Evolutionary conservation across 2,113 vertebrate genomes (phyloP), one percentile per base, ranked within the genome.

Genomic region (Colius striatus): DNA sequence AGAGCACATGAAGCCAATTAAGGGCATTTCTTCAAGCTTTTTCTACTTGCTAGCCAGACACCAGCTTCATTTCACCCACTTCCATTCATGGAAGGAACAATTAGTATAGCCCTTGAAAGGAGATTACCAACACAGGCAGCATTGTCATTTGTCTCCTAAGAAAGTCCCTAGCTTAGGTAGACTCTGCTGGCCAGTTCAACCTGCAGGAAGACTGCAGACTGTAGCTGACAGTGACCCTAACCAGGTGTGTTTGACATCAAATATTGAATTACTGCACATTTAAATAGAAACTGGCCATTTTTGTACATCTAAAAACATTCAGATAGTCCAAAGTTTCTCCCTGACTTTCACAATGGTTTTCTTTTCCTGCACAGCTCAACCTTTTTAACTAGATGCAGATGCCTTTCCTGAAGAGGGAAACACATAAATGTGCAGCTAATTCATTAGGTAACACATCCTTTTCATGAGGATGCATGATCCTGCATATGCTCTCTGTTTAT

Each of bases 361-460:
- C 27, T n/a, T 15, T 10, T 10, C 2, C 38, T 92, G 10, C 0
- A 0, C 16, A 32, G 48, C 29, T 63, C 51, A 75, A 36, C 2
- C 47, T 77, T 54, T 50, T 76, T 6, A 76, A 73, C 15, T 10
- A 61, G 8, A 50, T 18, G 23, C 1, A n/a, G 51, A 41, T 5
- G 11, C 22, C 36, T 83, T 65, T 65, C 47, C 58, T 73, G 25
- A 73, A 66, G 41, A 67, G 16, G 10, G 15, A 76, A 90, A 73
- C 9, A 17, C 21, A 10, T 5, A 34, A 34, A 34, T 1, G 3
- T 29, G 11, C 45, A 77, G 26, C 10, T 22, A 5, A 62, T 73
- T 83, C 41, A 41, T 70, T 10, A 82, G 21, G 54, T 65, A 58
- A 54, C 23, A 48, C 11, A 71, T 9, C 16, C 4, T 43, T 67